Conservation (phyloP, 2,113 vertebrate genomes). For the Stigmatopora nigra region DNA sequence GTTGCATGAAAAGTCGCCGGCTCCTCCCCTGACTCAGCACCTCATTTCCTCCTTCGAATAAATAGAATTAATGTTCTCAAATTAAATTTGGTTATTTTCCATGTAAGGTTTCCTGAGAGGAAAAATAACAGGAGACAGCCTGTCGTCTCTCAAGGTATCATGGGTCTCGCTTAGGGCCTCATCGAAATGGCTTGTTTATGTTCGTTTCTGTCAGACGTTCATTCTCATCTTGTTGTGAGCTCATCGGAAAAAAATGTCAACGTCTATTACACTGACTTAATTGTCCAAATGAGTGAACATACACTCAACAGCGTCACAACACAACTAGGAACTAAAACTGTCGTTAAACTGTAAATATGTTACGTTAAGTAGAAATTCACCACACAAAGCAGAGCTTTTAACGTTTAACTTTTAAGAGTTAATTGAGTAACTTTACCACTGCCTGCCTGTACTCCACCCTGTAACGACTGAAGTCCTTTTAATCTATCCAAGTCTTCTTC, state of each 20-base stretch:
- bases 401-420: not conserved
- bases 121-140: slow-evolving; percentile 46
- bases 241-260: slow-evolving; percentile 35
- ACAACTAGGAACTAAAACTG: slow-evolving; percentile 15
- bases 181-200: slow-evolving; percentile 20
- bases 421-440: not conserved
- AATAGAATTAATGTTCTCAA: slow-evolving; percentile 56
- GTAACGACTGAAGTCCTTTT: slow-evolving; percentile 1
- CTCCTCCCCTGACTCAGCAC: slow-evolving; percentile 48
- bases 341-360: not conserved
- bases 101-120: slow-evolving; percentile 44
- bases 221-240: slow-evolving; percentile 23
- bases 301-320: slow-evolving; percentile 12
- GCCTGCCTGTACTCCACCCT: slow-evolving; percentile 1
- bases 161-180: slow-evolving; percentile 19
- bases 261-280: slow-evolving; percentile 28
- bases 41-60: slow-evolving; percentile 61
- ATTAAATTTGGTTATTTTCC: slow-evolving; percentile 49
- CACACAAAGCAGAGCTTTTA: slow-evolving; percentile 5
- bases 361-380: slow-evolving; percentile 8
- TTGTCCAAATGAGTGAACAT: slow-evolving; percentile 16
- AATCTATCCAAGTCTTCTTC: not conserved
- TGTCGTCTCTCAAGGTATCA: slow-evolving; percentile 33
- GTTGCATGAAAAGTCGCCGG: slow-evolving; percentile 40
- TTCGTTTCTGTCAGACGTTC: slow-evolving; percentile 34